Conservation (phyloP, 1,140 invertebrate genomes). For the Chrysomallon squamiferum region DNA sequence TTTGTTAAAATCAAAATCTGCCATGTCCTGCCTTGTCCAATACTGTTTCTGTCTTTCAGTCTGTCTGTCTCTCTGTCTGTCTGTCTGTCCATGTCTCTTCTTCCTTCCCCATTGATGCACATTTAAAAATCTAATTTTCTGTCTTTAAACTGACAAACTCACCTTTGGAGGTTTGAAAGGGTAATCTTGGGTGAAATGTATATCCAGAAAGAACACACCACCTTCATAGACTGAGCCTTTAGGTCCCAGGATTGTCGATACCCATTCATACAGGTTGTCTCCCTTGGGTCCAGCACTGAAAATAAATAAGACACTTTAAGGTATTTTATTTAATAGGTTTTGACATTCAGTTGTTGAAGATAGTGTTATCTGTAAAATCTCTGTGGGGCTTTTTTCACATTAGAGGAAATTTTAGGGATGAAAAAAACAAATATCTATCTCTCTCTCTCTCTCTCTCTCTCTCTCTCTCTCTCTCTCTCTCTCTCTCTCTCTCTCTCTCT, state of each 20-base stretch:
- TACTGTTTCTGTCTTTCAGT: background rate
- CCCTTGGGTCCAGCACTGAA: constrained; percentile 93
- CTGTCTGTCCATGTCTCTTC: background rate
- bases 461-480: no score
- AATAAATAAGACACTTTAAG: constrained; percentile 18
- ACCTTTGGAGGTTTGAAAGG: constrained; percentile 99
- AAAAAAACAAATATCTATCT: no score
- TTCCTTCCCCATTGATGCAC: background rate
- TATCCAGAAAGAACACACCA: constrained; percentile 99
- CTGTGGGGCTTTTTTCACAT: background rate
- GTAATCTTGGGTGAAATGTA: constrained; percentile 99
- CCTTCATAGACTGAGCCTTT: constrained; percentile 80
- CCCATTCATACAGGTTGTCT: constrained; percentile 98
- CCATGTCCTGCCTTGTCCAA: background rate
- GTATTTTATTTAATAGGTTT: no score
- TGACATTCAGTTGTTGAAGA: no score
- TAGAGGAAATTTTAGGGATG: background rate
- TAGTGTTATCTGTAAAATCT: background rate
- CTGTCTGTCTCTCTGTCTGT: background rate
- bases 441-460: no score
- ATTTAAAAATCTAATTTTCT: no score
- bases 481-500: no score
- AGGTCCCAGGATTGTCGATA: constrained; percentile 94
- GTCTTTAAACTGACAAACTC: no score
- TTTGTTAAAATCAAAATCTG: no score